phyloP scores from a whole-genome alignment of 2,888 invertebrate species.

The Chromoteleia sp. region DNA sequence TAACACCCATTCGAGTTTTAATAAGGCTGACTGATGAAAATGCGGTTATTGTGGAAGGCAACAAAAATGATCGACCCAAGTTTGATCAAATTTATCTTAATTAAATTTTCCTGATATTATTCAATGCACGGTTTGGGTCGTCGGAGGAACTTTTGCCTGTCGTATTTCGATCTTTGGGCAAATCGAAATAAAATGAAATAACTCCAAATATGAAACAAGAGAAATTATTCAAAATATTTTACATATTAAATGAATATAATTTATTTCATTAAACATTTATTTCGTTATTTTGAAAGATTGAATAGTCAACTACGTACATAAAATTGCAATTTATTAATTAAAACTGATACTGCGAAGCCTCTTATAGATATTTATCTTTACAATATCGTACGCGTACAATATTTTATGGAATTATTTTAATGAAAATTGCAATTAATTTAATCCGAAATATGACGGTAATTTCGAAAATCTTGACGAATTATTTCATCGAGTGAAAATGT shows the following conservation, averaged over 20 bases:
- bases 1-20: conserved; percentile 30
- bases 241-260: conserved; percentile 7
- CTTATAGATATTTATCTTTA: too few relatives aligned
- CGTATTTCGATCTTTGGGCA: background rate
- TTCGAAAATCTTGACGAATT: background rate
- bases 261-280: background rate
- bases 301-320: too few relatives aligned
- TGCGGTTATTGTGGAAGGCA: background rate
- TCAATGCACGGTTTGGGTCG: conserved; percentile 2
- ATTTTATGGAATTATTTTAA: too few relatives aligned
- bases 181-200: background rate
- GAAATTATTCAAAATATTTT: conserved; percentile 14
- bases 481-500: background rate
- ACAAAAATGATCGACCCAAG: conserved; percentile 5
- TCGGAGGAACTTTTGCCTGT: background rate
- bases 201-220: background rate
- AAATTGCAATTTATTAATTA: too few relatives aligned
- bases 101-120: conserved; percentile 36
- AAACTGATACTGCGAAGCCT: too few relatives aligned
- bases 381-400: too few relatives aligned
- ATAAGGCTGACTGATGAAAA: conserved; percentile 27
- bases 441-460: background rate
- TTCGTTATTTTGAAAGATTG: too few relatives aligned
- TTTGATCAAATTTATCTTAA: conserved; percentile 32
- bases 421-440: too few relatives aligned